Conservation (phyloP, 2,888 invertebrate species). For the Cryptocephalus moraei region DNA sequence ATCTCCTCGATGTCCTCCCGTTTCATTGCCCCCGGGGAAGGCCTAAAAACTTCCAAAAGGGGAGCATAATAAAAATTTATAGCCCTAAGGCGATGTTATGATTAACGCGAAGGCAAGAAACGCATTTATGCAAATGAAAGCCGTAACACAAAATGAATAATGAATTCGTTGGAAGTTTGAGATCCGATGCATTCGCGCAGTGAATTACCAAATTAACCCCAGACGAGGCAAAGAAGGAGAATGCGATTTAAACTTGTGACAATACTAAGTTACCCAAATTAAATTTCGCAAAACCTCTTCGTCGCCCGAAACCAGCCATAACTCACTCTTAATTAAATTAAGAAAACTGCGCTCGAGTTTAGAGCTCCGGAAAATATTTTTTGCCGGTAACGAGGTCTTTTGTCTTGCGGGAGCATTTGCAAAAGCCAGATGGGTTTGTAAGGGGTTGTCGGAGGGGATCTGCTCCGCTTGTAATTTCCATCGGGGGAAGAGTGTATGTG, state of each 20-base stretch:
- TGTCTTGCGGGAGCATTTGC: conserved; percentile 21
- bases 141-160: conserved; percentile 26
- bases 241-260: conserved; percentile 33
- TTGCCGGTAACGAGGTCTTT: conserved; percentile 33
- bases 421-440: conserved; percentile 32
- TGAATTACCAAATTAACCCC: conserved; percentile 28
- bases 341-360: conserved; percentile 23
- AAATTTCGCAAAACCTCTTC: conserved; percentile 21
- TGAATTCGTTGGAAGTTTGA: conserved; percentile 22
- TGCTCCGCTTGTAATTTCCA: too few species aligned
- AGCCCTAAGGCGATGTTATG: conserved; percentile 9
- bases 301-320: conserved; percentile 16
- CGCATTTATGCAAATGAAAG: conserved; percentile 24
- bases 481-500: too few species aligned
- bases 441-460: conserved; percentile 5
- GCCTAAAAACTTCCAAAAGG: conserved; percentile 2
- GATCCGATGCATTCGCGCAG: conserved; percentile 25
- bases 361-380: conserved; percentile 28
- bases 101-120: conserved; percentile 21
- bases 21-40: too few species aligned
- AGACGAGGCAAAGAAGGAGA: conserved; percentile 9
- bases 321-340: conserved; percentile 30
- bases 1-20: too few species aligned
- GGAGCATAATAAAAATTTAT: conserved; percentile 18
- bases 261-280: conserved; percentile 35